Conservation (phyloP, 2,888 invertebrate genomes). For the Aplocera efformata region DNA sequence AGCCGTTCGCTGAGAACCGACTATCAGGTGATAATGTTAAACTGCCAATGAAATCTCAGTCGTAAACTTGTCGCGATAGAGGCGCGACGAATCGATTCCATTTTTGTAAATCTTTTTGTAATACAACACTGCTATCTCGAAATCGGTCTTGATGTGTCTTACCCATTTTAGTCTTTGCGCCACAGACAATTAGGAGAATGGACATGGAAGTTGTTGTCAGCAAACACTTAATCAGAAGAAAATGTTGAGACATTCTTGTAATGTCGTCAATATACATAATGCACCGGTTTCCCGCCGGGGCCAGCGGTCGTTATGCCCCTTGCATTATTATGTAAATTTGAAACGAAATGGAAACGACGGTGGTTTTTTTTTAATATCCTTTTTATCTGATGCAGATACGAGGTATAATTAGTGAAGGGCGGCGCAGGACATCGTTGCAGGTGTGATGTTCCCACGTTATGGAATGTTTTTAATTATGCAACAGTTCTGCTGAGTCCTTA, state of each 20-base stretch:
- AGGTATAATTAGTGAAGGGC: constrained; percentile 68
- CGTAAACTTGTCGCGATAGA: constrained; percentile 27
- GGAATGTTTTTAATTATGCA: background rate
- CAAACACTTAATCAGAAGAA: constrained; percentile 36
- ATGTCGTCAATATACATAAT: constrained; percentile 60
- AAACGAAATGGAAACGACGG: constrained; percentile 68
- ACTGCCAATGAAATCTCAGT: constrained; percentile 22
- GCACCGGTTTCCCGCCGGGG: constrained; percentile 43
- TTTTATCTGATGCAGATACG: constrained; percentile 73
- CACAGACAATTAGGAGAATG: constrained; percentile 25
- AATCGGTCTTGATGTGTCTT: constrained; percentile 37
- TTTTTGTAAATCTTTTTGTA: constrained; percentile 35
- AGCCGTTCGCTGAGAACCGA: constrained; percentile 28
- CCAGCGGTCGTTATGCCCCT: constrained; percentile 68
- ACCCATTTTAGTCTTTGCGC: constrained; percentile 31
- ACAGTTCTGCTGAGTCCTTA: constrained; percentile 11
- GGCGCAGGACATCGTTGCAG: constrained; percentile 48
- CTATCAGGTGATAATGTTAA: constrained; percentile 37
- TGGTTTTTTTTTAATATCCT: constrained; percentile 35
- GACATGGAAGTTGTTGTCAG: constrained; percentile 39
- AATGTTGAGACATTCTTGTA: constrained; percentile 43
- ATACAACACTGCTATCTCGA: constrained; percentile 39
- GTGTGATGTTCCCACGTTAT: constrained; percentile 64
- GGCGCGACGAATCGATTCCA: constrained; percentile 34
- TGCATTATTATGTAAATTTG: constrained; percentile 76